Base-by-base conservation (phyloP, 2,113 vertebrate species). In the Sturnira hondurensis region DNA sequence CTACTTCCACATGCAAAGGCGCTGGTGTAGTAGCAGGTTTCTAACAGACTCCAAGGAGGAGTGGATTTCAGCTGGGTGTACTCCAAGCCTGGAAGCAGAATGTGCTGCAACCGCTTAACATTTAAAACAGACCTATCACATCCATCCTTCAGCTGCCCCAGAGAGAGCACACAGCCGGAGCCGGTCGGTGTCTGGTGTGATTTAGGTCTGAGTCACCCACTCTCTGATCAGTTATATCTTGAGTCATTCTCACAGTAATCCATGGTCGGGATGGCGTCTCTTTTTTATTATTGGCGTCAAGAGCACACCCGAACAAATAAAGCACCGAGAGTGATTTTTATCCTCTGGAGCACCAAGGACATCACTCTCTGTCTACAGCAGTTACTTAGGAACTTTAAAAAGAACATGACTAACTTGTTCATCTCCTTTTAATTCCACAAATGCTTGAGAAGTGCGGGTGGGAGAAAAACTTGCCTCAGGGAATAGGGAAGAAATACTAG, bases 221-320 rank as follows among this genome's bases (percentile, higher is more conserved):
- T 85, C 31, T 76, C 88, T 58, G 50, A 67, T 95, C 85, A 24
- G 77, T 93, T 95, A 97, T 78, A 97, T 78, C 89, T 95, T 85
- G 38, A 96, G 47, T 76, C 84, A 36, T 93, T 97, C 95, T 93
- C 70, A 89, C 54, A 94, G 83, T 71, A 77, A 88, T 41, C 61
- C 83, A 94, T 92, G 96, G 89, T 0, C 0, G 33, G 83, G 89
- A 67, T 77, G 97, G 73, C 54, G 92, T 95, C 70, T 93, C 92
- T n/a, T 89, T 80, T 92, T 94, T 77, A 36, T 58, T 68, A 84
- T 82, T 33, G 36, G 85, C 16, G 1, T 58, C 85, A 93, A 91
- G 83, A 96, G 50, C 68, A 70, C 31, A 82, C 28, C n/a, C 13
- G 0, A 58, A 87, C n/a, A 95, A 90, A 94, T 77, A 88, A 92